A percentile compares a stretch with the other conserved stretches of the same genome.
phyloP scores from a whole-genome alignment of 2,113 vertebrate genomes.

The Pipa parva region DNA sequence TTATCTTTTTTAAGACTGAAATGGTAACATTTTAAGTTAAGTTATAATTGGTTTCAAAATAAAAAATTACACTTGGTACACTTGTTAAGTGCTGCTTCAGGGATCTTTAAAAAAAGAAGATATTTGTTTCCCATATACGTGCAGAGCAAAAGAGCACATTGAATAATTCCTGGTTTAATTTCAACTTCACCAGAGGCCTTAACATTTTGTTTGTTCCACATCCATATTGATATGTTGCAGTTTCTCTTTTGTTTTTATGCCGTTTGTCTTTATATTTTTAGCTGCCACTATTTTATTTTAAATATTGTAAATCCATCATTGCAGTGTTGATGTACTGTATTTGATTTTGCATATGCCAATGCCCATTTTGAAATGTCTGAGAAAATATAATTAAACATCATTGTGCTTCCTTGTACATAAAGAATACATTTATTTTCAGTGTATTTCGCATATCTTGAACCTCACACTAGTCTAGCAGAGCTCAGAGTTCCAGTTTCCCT shows the following conservation, averaged over 20 bases:
- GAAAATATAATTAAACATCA: slow-evolving; percentile 8
- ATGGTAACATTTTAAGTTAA: too few relatives aligned
- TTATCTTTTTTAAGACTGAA: too few relatives aligned
- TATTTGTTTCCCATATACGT: background rate
- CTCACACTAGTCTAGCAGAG: too few relatives aligned
- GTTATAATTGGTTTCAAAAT: too few relatives aligned
- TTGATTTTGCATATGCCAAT: background rate
- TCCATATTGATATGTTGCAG: background rate
- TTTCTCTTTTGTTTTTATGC: background rate
- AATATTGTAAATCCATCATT: slow-evolving; percentile 3
- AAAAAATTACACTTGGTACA: too few relatives aligned
- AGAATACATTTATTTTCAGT: background rate
- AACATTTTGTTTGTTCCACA: background rate
- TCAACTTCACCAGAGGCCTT: slow-evolving; percentile 16
- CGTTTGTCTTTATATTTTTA: background rate
- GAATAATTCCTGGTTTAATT: background rate
- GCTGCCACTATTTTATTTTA: background rate
- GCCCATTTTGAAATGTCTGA: background rate
- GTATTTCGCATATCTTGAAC: too few relatives aligned
- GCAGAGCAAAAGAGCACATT: background rate
- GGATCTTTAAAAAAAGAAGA: background rate
- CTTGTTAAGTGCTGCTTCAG: background rate
- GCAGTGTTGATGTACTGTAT: background rate
- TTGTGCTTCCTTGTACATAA: slow-evolving; percentile 7
- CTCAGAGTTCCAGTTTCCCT: too few relatives aligned